Evolutionary conservation across 2,113 vertebrate genomes (phyloP).

Genomic region (Chloropsis cyanopogon): DNA sequence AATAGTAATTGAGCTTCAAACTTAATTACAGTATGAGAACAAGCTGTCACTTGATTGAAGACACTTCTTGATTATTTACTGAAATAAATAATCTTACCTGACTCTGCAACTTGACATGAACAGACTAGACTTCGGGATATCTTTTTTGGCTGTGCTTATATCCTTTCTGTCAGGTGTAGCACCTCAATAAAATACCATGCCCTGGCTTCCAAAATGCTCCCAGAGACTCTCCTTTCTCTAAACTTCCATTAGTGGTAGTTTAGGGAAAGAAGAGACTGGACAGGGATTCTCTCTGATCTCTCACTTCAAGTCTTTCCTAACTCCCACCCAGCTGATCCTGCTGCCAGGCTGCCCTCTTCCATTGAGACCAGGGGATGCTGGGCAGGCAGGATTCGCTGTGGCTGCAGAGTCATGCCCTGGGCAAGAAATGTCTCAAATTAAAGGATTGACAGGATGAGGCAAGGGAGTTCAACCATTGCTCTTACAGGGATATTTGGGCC

Average conservation of each 20-base stretch:
- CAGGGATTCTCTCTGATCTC: not conserved
- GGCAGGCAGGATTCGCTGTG: not conserved
- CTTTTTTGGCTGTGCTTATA: not conserved
- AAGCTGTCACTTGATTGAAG: not conserved
- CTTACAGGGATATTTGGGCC: not conserved
- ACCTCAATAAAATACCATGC: not conserved
- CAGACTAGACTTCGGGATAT: not conserved
- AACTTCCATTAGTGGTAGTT: not conserved
- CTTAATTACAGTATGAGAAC: constrained; percentile 40
- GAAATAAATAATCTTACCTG: not conserved
- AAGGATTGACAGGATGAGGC: not conserved
- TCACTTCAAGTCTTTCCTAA: not conserved
- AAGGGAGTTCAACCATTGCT: not conserved
- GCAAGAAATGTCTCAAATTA: not conserved
- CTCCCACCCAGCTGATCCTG: not conserved
- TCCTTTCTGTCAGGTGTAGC: not conserved
- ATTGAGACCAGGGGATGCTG: not conserved
- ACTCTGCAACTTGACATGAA: not conserved
- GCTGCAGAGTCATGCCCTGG: not conserved
- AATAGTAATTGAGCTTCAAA: constrained; percentile 43
- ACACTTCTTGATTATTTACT: constrained; percentile 35
- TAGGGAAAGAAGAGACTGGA: not conserved
- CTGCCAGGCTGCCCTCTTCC: not conserved
- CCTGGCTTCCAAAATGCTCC: not conserved
- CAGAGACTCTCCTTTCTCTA: not conserved